Conservation (phyloP, 2,113 vertebrate genomes). For the Carlito syrichta region DNA sequence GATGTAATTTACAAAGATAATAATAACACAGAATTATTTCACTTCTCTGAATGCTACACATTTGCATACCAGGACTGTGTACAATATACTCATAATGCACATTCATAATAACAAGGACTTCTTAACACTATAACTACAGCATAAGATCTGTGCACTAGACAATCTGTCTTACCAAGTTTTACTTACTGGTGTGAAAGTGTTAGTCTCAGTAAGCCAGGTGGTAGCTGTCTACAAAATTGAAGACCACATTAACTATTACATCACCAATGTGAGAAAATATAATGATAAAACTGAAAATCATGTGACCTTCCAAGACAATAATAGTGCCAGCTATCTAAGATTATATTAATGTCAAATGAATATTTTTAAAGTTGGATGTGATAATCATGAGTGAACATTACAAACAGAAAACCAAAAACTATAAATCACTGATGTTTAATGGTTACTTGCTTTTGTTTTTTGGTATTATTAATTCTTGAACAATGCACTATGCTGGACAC, state of each 20-base stretch:
- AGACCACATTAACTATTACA: conserved; percentile 63
- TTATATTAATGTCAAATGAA: conserved; percentile 50
- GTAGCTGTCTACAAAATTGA: conserved; percentile 67
- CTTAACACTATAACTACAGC: conserved; percentile 82
- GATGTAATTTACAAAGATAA: conserved; percentile 89
- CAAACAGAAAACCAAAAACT: background rate
- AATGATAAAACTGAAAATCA: conserved; percentile 49
- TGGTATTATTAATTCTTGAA: conserved; percentile 34
- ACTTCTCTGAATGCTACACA: conserved; percentile 87
- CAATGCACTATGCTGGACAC: background rate
- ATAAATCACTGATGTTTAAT: background rate
- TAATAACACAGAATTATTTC: conserved; percentile 89
- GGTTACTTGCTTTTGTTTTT: too few relatives aligned
- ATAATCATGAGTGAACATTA: conserved; percentile 17
- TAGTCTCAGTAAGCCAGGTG: conserved; percentile 81
- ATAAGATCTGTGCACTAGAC: conserved; percentile 80
- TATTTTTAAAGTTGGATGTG: conserved; percentile 58
- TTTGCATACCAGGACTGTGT: conserved; percentile 88
- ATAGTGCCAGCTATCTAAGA: conserved; percentile 39
- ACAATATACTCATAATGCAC: conserved; percentile 89
- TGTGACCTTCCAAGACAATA: conserved; percentile 51
- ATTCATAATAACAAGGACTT: conserved; percentile 87
- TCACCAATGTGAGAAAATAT: conserved; percentile 61
- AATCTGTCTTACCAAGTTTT: conserved; percentile 80
- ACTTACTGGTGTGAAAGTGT: conserved; percentile 75